Evolutionary conservation across 2,797 vertebrate species (phyloP), one percentile per base, ranked within the genome.

Genomic region (Enteromius radiatus): DNA sequence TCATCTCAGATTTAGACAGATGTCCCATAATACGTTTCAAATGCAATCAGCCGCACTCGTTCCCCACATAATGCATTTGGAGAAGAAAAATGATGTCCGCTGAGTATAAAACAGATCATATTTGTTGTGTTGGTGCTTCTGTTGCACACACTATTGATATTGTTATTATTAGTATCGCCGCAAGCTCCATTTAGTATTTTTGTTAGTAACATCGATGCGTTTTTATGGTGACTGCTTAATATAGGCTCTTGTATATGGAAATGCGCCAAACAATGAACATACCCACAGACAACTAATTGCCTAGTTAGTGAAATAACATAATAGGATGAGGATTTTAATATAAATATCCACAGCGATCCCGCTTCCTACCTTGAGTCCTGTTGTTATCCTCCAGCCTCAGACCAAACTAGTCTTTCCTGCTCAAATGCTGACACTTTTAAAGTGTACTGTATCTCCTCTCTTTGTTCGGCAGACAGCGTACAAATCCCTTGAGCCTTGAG

Each of bases 1-100:
- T 89, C 88, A 89, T 81, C 52, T 81, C 86, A 88, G 87, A 89
- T 88, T 87, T 88, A 89, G 89, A 89, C 89, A 87, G 89, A 89
- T 88, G 89, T 89, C 89, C 87, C 86, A 89, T 88, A 88, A 88
- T 88, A 88, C 70, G 84, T 87, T 88, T 87, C 80, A 88, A 86
- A 89, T 89, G 87, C 82, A 88, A 89, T 89, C 89, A 88, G 85
- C 86, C 59, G 81, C 86, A 89, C 88, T 82, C 86, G 78, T 86
- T 86, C 87, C 81, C 73, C 80, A 76, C 85, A 63, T 89, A 88
- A 88, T 88, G 89, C 83, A 71, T 84, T 86, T 78, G 82, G 78
- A 84, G 83, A 89, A 89, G 88, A 88, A 79, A 87, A 89, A 88
- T 85, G 83, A 87, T 85, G 85, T 86, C 86, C 79, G 85, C 83